Evolutionary conservation across 2,888 invertebrate genomes (phyloP), one percentile per base, ranked within the genome.

Genomic region (Tolmerus cingulatus): DNA sequence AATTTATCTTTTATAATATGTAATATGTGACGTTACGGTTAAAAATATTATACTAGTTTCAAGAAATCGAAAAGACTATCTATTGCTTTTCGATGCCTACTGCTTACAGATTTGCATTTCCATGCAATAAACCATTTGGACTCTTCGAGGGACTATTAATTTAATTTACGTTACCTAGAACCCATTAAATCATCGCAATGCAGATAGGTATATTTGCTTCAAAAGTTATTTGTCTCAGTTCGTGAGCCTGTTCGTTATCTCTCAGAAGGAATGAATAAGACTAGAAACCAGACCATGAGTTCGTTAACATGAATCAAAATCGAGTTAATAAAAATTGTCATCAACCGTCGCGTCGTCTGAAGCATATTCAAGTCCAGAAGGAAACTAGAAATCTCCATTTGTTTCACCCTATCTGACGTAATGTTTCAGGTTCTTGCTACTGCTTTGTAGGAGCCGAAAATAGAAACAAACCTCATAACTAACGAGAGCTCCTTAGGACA

Each of bases 401-500:
- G 37, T 27, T 19, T 57, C 34, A 37, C 37, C 19, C 8, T 37
- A 14, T 37, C 19, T 82, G 82, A 82, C 57, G 82, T 37, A 82
- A 82, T 2, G n/a, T 57, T 82, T 82, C 57, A 82, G 82, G 82
- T 82, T 57, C 14, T 57, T 66, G 37, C 37, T 55, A 55, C 82
- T 14, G 34, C 9, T 66, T 27, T 34, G 19, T 37, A 2, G n/a
- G 78, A 66, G 37, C n/a, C 37, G 34, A 82, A 82, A 57, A 19
- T 82, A 37, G 57, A 34, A 14, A 30, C 46, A 37, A 82, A 57
- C 40, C 66, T 30, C 51, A 79, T 37, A 79, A 30, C 27, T 23
- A 7, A 46, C 1, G 1, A 79, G 46, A 14, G 23, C 9, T 57
- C 23, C 57, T 23, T 66, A 23, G 27, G 23, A 66, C 12, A 66